A percentile compares a stretch with the other conserved stretches of the same genome.
Conservation (phyloP, 2,888 invertebrate genomes). For the Orthosia incerta region DNA sequence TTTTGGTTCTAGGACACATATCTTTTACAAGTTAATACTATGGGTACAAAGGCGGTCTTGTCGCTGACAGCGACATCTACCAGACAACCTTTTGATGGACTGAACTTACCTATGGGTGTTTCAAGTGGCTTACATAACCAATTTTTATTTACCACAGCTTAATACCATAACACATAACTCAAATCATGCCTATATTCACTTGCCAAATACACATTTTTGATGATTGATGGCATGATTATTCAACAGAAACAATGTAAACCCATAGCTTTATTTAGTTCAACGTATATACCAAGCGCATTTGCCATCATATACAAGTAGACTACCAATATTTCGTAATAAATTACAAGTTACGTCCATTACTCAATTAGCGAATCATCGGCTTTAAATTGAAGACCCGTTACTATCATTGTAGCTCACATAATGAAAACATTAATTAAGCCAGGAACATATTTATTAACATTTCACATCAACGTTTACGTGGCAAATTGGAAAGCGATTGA, state of each 20-base stretch:
- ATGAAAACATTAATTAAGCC: conserved; percentile 26
- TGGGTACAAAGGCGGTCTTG: too few species aligned
- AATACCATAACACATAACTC: too few species aligned
- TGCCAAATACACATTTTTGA: too few species aligned
- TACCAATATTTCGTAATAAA: conserved; percentile 6
- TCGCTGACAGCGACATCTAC: too few species aligned
- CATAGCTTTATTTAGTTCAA: neutral
- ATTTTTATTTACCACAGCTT: too few species aligned
- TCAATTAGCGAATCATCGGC: conserved; percentile 37
- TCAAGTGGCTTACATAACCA: too few species aligned
- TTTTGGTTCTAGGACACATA: too few species aligned
- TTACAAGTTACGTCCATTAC: conserved; percentile 20
- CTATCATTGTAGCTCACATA: conserved; percentile 25
- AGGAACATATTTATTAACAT: conserved; percentile 13
- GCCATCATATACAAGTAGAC: neutral
- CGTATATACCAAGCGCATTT: neutral
- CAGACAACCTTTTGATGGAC: too few species aligned
- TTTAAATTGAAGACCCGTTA: conserved; percentile 22
- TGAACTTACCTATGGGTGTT: too few species aligned
- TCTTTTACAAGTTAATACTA: too few species aligned
- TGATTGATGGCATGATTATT: too few species aligned
- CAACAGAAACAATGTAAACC: neutral
- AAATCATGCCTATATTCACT: too few species aligned
- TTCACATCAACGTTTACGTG: neutral
- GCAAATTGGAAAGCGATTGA: conserved; percentile 13